Percentiles rank a stretch among this genome's conserved stretches.
These are phyloP conservation scores for Drosophila arizonae DNA, from an alignment of 1,140 invertebrate species.

Conservation along the genomic window DNA sequence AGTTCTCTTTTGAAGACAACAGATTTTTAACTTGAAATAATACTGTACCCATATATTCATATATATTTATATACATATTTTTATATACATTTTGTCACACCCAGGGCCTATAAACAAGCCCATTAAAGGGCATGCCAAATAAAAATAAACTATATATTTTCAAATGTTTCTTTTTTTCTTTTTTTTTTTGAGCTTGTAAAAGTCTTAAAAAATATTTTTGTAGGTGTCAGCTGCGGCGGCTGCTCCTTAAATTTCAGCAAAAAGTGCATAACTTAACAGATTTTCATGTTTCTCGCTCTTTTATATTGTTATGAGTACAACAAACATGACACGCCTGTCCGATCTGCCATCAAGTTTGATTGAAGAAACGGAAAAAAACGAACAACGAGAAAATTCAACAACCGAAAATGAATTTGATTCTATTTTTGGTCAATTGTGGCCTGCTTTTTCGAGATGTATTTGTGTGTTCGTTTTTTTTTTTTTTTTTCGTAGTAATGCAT, in stretches of 20 bases:
- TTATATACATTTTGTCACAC: too few relatives aligned
- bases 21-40: too few relatives aligned
- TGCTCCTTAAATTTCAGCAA: conserved; percentile 44
- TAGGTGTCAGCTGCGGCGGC: conserved; percentile 12
- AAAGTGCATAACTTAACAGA: conserved; percentile 20
- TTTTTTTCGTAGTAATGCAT: conserved; percentile 11
- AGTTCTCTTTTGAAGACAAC: too few relatives aligned
- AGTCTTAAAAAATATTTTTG: background rate
- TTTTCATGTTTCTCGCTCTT: background rate
- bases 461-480: background rate
- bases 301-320: conserved; percentile 16
- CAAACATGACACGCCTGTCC: conserved; percentile 31
- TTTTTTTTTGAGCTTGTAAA: too few relatives aligned
- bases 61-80: too few relatives aligned
- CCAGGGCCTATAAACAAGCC: too few relatives aligned
- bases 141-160: too few relatives aligned
- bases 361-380: background rate
- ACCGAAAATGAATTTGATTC: conserved; percentile 24
- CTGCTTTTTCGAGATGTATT: conserved; percentile 57
- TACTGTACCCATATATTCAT: too few relatives aligned
- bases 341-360: background rate
- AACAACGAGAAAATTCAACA: conserved; percentile 7
- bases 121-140: too few relatives aligned
- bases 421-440: conserved; percentile 78
- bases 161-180: too few relatives aligned